Base-by-base conservation (phyloP, 2,888 invertebrate species). In the Acrocera orbiculus region DNA sequence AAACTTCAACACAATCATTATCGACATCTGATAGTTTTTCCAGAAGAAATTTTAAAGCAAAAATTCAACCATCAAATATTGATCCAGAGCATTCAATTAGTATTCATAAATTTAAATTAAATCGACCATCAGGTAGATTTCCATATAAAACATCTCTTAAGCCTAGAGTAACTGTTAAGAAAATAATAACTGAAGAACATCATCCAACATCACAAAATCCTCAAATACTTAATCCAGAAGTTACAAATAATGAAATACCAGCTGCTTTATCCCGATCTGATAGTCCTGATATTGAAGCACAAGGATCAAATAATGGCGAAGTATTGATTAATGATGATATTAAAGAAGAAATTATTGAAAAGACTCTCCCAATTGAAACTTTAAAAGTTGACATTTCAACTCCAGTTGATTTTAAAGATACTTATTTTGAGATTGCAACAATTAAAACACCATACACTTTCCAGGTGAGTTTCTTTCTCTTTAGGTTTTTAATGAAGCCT, bases 141-240 rank as follows among this genome's bases (percentile, higher is more conserved):
- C 82, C 85, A 47, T 87, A 86, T 58, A 86, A 85, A 61, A 83
- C 86, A 8, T 80, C 85, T 16, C 76, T 85, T 1, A 87, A 85
- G 55, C 86, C 87, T 4, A 70, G 83, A 54, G 76, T 87, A 7
- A 73, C 73, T 31, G 85, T 86, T 44, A 66, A 81, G 33, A 79
- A 81, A 51, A 69, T 70, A 46, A 65, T 64, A 13, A 22, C 20
- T 19, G 60, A 49, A 63, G 64, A 40, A 65, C 64, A 32, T 17
- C 16, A 16, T 9, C 9, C 24, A 5, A 44, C 23, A 1, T 20
- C 46, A 4, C 34, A 36, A n/a, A 48, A 46, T 24, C 47, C 52
- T 36, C 53, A 51, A 27, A 46, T 51, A 15, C 42, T 44, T 34
- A 46, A 48, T 16, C 9, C 38, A 3, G 40, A 40, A 19, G 31